Evolutionary conservation across 2,797 vertebrate species (phyloP), one percentile per base, ranked within the genome.

Genomic region (Potorous gilbertii): DNA sequence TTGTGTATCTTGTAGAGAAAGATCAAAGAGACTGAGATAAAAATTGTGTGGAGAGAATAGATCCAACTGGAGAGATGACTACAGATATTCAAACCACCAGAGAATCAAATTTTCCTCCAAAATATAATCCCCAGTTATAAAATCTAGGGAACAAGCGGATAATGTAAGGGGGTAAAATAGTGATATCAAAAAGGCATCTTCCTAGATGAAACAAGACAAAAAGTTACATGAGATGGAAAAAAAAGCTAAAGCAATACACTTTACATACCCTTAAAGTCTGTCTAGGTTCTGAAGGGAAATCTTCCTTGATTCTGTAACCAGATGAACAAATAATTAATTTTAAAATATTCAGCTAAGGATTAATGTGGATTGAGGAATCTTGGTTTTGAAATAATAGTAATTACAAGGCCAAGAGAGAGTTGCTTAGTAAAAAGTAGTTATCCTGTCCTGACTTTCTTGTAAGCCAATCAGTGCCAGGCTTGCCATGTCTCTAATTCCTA

Each of bases 241-340:
- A 87, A 1, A 94, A 55, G 31, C 0, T 5, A 90, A 55, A 46
- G 40, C 21, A 55, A 90, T 90, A 55, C 12, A 90, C 1, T 90
- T 54, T 90, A 90, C 54, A 21, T 0, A 90, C 46, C 12, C 74
- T 55, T 92, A 93, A 66, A 52, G 50, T 90, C 14, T 93, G 90
- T 55, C 10, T 0, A 0, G 93, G 62, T 90, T 91, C 16, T 90
- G 91, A 56, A 93, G 11, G 98, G 91, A 94, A 97, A 97, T 92
- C 87, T 96, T 98, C 95, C 1, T 97, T 96, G 50, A 96, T 97
- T 98, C 96, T 96, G 40, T 93, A 97, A 97, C 50, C 74, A 96
- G 54, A 93, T 56, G 31, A 93, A 98, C 95, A 97, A 97, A 96
- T 97, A 97, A 97, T 97, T 97, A 96, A 92, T 95, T 97, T 96